These are phyloP conservation scores for Leptopilina clavipes DNA, from an alignment of 1,140 invertebrate genomes.

Conservation along the genomic window DNA sequence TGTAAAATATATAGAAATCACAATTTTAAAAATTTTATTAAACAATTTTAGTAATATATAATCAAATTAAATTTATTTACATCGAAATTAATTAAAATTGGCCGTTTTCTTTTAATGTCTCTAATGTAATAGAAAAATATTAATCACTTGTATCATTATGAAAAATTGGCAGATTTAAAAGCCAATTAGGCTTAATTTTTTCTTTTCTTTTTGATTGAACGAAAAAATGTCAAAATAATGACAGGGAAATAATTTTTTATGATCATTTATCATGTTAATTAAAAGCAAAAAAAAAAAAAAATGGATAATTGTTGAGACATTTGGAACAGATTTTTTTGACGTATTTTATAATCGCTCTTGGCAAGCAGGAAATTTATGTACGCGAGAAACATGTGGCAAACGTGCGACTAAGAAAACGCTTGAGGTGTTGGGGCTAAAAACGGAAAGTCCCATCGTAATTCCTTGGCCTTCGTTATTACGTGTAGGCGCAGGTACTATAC, in stretches of 20 bases:
- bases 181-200: too few species aligned
- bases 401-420: slow-evolving; percentile 4
- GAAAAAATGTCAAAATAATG: too few species aligned
- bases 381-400: slow-evolving; percentile 15
- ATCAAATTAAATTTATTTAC: too few species aligned
- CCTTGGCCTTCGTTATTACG: slow-evolving; percentile 1
- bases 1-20: too few species aligned
- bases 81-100: too few species aligned
- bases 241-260: background rate
- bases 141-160: too few species aligned
- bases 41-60: too few species aligned
- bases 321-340: background rate
- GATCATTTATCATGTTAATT: background rate
- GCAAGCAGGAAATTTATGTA: background rate
- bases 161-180: too few species aligned
- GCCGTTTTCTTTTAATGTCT: too few species aligned
- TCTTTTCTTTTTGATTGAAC: too few species aligned
- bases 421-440: slow-evolving; percentile 18
- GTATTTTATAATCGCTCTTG: background rate
- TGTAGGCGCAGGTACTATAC: slow-evolving; percentile 4
- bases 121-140: too few species aligned
- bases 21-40: too few species aligned
- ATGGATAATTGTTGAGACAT: background rate
- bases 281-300: background rate
- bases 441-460: slow-evolving; percentile 32